Base-by-base conservation (phyloP, 2,888 invertebrate species). In the Nemurella pictetii region DNA sequence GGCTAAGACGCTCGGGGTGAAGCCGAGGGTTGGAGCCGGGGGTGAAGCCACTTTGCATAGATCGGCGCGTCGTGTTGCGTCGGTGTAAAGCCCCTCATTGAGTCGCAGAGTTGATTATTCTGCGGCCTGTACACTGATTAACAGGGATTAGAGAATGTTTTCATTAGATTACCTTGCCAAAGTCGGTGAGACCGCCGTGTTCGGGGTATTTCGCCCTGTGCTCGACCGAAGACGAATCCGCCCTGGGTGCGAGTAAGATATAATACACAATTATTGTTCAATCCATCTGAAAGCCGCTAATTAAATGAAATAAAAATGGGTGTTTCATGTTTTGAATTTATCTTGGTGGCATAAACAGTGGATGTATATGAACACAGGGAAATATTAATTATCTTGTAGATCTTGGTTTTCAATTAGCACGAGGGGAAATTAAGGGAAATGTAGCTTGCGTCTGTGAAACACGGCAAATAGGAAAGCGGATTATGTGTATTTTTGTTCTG, bases 101-200 rank as follows among this genome's bases (percentile, higher is more conserved):
- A n/a, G n/a, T n/a, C 55, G 2, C 2, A 20, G 55, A 3, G 3
- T 55, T 55, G 55, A 55, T 55, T 55, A 55, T 55, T 55, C 55
- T 55, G 55, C 9, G 55, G 55, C 20, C 55, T 55, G 1, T 55
- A 12, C 12, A 55, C 55, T 55, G 55, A 55, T 55, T 55, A 55
- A 12, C 12, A 2, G 55, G 55, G 55, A 55, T 55, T 55, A 55
- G 55, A 55, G 55, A 12, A 55, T 55, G 55, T 55, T 55, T 55
- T 55, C 55, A 84, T 32, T 80, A 36, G 55, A 87, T 88, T 88
- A 91, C 90, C 89, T 90, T 88, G 84, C 91, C 91, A 87, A 90
- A 91, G 26, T 88, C 87, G 25, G 90, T 89, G 15, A 91, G 88
- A 36, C 91, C 91, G 77, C 89, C 89, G 83, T 89, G 88, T 28